phyloP scores from a whole-genome alignment of 2,888 invertebrate species.

The Biston stratarius region DNA sequence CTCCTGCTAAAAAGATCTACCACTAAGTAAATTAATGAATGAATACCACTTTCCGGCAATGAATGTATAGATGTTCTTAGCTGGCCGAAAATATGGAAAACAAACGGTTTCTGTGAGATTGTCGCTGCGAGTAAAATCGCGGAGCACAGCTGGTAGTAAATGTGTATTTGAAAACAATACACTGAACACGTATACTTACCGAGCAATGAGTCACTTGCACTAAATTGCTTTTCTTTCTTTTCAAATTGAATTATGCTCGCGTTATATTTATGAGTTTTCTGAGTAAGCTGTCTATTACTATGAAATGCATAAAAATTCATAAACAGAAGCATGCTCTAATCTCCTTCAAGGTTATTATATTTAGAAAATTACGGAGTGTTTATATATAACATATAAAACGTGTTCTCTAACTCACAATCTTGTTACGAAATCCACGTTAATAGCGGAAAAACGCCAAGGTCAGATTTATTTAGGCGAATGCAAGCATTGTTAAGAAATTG shows the following conservation, averaged over 20 bases:
- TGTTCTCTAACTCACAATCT: constrained; percentile 25
- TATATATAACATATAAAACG: constrained; percentile 12
- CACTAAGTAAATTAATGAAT: no score
- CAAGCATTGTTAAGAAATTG: constrained; percentile 31
- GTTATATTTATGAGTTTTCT: not conserved
- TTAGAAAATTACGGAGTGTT: no score
- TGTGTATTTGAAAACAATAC: not conserved
- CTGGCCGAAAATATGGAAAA: no score
- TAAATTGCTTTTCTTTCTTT: not conserved
- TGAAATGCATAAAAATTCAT: not conserved
- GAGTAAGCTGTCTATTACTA: no score
- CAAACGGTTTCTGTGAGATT: not conserved
- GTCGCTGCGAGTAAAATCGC: not conserved
- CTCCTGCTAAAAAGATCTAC: no score
- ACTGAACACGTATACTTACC: not conserved
- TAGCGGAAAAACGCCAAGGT: constrained; percentile 52
- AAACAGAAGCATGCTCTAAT: not conserved
- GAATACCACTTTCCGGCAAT: no score
- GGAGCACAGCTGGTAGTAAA: not conserved
- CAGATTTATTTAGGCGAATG: constrained; percentile 39
- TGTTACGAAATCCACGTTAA: constrained; percentile 38
- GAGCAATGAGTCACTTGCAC: not conserved
- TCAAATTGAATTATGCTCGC: not conserved
- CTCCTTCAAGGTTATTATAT: not conserved
- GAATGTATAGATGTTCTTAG: no score